Evolutionary conservation across 2,113 vertebrate genomes (phyloP), one percentile per base, ranked within the genome.

Genomic region (Phoenicopterus ruber): DNA sequence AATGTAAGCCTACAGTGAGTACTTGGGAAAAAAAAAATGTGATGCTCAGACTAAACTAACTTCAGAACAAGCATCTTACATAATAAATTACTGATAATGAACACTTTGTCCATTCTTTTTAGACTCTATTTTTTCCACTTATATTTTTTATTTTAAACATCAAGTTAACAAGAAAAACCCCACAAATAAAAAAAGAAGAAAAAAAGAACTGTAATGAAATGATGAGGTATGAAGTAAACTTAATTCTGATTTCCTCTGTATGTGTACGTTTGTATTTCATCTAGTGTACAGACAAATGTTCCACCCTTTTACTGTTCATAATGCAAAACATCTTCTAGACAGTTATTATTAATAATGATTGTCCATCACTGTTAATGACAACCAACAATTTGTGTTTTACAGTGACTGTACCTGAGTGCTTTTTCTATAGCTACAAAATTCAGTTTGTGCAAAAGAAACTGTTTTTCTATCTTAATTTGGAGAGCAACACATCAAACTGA

Each of bases 41-140:
- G 10, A 21, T 34, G 6, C 13, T 52, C 13, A 25, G 36, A 52
- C 28, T 17, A 85, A 72, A 79, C 6, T 36, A 59, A 34, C 22
- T 46, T 79, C 10, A 22, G 10, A 54, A 40, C 6, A 38, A 24
- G 22, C 3, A 28, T n/a, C 11, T 65, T 46, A 24, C 19, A 44
- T 26, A 77, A 57, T 34, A 50, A 66, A 47, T 52, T 62, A 32
- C 16, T 49, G 49, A 6, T 3, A 82, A 32, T 16, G 17, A 50
- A 42, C 15, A 36, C 1, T 57, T 59, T 29, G 34, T 74, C 13
- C 3, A 10, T 16, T 7, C 7, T 61, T 42, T 77, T 50, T 20
- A 77, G 18, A 42, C 4, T 3, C 4, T 26, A 3, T 11, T 69
- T 63, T 21, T 28, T 1, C 1, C 13, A 42, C 3, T 1, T n/a